phyloP scores from a whole-genome alignment of 2,888 invertebrate genomes.

The Caenorhabditis becei region DNA sequence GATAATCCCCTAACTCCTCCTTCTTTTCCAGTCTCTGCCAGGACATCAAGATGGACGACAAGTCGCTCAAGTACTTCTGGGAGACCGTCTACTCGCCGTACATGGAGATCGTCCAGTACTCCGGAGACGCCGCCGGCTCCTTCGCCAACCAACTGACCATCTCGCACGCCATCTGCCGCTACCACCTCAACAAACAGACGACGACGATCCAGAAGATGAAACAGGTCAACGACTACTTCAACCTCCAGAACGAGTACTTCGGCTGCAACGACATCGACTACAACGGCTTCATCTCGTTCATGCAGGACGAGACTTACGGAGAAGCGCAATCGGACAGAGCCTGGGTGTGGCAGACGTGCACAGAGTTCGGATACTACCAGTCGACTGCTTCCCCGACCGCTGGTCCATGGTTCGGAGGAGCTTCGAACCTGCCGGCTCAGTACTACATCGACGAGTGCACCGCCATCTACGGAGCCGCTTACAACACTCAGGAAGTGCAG shows the following conservation, averaged over 20 bases:
- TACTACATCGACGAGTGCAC: conserved; percentile 70
- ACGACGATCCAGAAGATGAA: conserved; percentile 63
- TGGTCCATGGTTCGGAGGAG: conserved; percentile 67
- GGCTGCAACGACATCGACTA: conserved; percentile 73
- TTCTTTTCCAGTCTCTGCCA: conserved; percentile 65
- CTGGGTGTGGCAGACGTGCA: conserved; percentile 96
- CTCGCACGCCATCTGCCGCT: conserved; percentile 67
- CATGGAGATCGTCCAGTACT: conserved; percentile 94
- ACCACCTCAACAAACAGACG: conserved; percentile 52
- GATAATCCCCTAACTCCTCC: background rate
- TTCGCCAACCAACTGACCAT: conserved; percentile 64
- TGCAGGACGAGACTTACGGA: conserved; percentile 65
- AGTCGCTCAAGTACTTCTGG: conserved; percentile 86
- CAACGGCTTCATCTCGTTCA: conserved; percentile 64
- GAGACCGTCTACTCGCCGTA: conserved; percentile 90
- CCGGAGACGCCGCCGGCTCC: conserved; percentile 83
- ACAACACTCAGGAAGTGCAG: conserved; percentile 61
- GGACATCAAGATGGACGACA: conserved; percentile 59
- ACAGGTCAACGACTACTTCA: conserved; percentile 67
- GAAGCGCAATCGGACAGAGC: conserved; percentile 85
- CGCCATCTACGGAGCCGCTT: conserved; percentile 67
- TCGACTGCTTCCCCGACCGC: conserved; percentile 85
- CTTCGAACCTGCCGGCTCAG: conserved; percentile 57
- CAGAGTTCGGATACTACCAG: conserved; percentile 96
- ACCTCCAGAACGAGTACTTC: conserved; percentile 55